Base-by-base conservation (phyloP, 1,140 invertebrate species). In the Drosophila bocqueti region DNA sequence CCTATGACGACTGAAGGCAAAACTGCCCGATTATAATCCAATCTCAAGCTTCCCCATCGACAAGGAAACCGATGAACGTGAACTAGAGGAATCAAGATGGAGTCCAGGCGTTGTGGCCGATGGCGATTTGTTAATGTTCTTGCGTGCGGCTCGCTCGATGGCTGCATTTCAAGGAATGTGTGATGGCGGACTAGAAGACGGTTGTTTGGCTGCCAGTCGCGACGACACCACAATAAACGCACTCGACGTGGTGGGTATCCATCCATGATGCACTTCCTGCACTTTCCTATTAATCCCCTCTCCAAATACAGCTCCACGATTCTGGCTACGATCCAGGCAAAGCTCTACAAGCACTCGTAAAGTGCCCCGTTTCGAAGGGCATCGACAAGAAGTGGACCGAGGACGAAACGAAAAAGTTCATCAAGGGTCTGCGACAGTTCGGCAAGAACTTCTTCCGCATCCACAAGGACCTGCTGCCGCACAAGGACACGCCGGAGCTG, bases 381-480 rank as follows among this genome's bases (percentile, higher is more conserved):
- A 97, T 99, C 83, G 98, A 99, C 91, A 99, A 99, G 93, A 99
- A 99, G 93, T 99, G 98, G 98, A 96, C 96, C 75, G 98, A 99
- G 93, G 98, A 99, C 92, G 98, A 99, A 95, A 97, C 97, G 93
- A 99, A 99, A 95, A 95, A 98, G 79, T 99, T 99, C 95, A 98
- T 99, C 59, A 99, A 99, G 95, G 99, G 99, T 79, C 95, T 99
- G 63, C 95, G 98, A 68, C 98, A 98, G 93, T 99, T 99, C 95
- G 99, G 99, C 80, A 99, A 99, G 94, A 99, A 99, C 94, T 99
- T 99, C 94, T 99, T 99, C 93, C 96, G 98, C 83, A 99, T 99
- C 81, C 95, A 96, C 76, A 99, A 99, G 94, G 98, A 99, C 93
- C 94, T 99, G 60, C 94, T 99, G 73, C 98, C 98, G 62, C 97